Evolutionary conservation across 2,113 vertebrate genomes (phyloP), one percentile per base, ranked within the genome.

Genomic region (Tetraodon nigroviridis): DNA sequence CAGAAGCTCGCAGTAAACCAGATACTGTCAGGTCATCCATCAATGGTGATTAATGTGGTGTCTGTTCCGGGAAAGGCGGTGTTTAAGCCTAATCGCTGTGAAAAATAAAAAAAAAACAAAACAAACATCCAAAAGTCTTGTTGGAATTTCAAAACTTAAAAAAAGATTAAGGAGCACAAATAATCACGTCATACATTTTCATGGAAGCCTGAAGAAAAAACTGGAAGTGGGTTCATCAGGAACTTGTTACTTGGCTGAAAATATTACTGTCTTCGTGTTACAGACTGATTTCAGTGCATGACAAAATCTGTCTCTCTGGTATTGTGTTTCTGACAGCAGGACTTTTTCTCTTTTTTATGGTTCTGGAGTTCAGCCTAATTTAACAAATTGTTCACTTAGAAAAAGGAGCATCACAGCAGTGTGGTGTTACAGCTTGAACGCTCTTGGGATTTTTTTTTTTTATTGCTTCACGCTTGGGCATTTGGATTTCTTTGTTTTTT

Each of bases 161-260:
- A 24, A 24, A 24, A 24, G 22, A 2, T 66, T 24, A 61, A 74
- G 58, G 32, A 76, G 64, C 68, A 63, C 73, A 63, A 69, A 84
- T 80, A 81, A 81, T 84, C 66, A n/a, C 32, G 57, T 71, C 71
- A 60, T 59, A 10, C 80, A 62, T 57, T 17, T 65, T 75, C 79
- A 82, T 84, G 63, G 75, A 62, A 81, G 61, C 49, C 82, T 80
- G 73, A 69, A 29, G 66, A 51, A 22, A 55, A 44, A 17, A 68
- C 67, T 53, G 67, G 66, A 56, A 61, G 41, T 17, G 44, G 55
- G 64, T 78, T 65, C 69, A 68, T 60, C 65, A 42, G 46, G 54
- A 48, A 64, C 55, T 32, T 64, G 45, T 51, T 57, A 55, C 51
- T 56, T 42, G 44, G 67, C 66, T 51, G 41, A 51, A 59, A 29